Conservation (phyloP, 2,888 invertebrate species). For the Iselma pallidipennis region DNA sequence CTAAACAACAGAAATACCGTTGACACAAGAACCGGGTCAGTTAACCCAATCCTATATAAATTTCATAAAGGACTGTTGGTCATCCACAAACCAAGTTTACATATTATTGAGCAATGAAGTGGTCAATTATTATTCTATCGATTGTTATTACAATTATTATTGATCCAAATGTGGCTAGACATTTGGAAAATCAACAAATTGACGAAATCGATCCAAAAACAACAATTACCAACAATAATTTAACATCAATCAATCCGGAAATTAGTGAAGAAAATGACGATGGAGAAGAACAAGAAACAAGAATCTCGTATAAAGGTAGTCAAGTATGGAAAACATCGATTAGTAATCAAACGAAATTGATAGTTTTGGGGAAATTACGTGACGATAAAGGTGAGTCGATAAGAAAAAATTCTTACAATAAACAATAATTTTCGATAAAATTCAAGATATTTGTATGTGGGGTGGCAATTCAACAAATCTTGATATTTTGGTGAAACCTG, state of each 20-base stretch:
- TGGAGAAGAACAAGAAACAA: conserved; percentile 5
- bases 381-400: conserved; percentile 61
- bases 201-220: background rate
- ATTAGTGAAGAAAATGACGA: too few relatives aligned
- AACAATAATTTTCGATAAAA: background rate
- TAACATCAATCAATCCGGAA: too few relatives aligned
- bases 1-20: too few relatives aligned
- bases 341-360: conserved; percentile 60
- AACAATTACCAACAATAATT: background rate
- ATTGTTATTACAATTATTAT: background rate
- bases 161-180: background rate
- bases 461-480: conserved; percentile 64
- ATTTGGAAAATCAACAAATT: background rate
- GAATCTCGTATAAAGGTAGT: conserved; percentile 71
- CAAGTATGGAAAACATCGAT: conserved; percentile 75
- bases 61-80: too few relatives aligned
- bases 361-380: conserved; percentile 59
- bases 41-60: background rate
- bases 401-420: background rate
- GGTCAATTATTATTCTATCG: background rate
- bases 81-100: too few relatives aligned
- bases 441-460: conserved; percentile 67
- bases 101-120: background rate
- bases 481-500: conserved; percentile 72
- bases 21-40: background rate